Conservation (phyloP, 2,888 invertebrate species). For the Polia nebulosa region DNA sequence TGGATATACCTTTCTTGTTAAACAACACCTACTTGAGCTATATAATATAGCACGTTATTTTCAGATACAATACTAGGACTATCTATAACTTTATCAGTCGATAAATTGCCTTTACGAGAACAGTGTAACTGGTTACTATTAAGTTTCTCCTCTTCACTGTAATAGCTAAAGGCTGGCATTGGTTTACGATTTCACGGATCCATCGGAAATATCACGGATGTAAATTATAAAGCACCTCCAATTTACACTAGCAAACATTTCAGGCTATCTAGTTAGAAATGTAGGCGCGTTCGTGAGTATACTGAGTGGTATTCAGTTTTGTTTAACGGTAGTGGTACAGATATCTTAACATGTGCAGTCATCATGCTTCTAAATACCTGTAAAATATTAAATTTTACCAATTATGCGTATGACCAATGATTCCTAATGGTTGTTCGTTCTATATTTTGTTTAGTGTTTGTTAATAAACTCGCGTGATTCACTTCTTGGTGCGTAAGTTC, state of each 20-base stretch:
- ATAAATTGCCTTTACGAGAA: slow-evolving; percentile 26
- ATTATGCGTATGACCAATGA: slow-evolving; percentile 12
- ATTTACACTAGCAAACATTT: slow-evolving; percentile 34
- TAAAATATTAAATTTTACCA: neutral
- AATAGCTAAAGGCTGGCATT: slow-evolving; percentile 71
- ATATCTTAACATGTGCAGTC: slow-evolving; percentile 74
- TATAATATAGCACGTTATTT: slow-evolving; percentile 12
- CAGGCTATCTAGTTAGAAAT: slow-evolving; percentile 24
- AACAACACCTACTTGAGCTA: slow-evolving; percentile 2
- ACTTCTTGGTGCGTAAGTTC: slow-evolving; percentile 12
- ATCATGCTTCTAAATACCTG: slow-evolving; percentile 79
- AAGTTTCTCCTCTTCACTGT: slow-evolving; percentile 60
- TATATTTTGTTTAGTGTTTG: neutral
- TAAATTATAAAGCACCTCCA: slow-evolving; percentile 50
- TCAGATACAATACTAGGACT: neutral
- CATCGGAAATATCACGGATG: slow-evolving; percentile 68
- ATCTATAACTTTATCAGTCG: slow-evolving; percentile 4
- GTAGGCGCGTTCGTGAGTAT: slow-evolving; percentile 11
- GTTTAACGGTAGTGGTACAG: slow-evolving; percentile 32
- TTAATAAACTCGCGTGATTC: slow-evolving; percentile 11
- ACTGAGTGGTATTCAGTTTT: slow-evolving; percentile 16
- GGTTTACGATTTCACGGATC: slow-evolving; percentile 78
- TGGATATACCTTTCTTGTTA: slow-evolving; percentile 1
- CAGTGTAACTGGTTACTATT: slow-evolving; percentile 27
- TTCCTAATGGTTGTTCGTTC: neutral